These are phyloP conservation scores for Oenanthe oenanthe DNA, from an alignment of 2,113 vertebrate species.

Conservation along the genomic window DNA sequence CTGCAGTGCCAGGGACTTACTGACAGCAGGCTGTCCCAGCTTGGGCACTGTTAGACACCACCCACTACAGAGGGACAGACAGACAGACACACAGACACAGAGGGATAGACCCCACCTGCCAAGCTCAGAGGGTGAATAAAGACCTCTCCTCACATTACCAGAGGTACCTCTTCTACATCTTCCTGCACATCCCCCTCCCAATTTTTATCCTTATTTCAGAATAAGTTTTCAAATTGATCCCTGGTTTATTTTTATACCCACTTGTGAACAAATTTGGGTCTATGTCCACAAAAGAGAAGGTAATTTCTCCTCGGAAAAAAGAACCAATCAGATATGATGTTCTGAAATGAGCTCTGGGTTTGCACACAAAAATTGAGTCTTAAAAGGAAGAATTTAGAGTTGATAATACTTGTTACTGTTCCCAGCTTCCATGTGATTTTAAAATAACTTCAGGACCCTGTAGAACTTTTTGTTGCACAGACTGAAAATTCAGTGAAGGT, in stretches of 20 bases:
- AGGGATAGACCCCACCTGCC: neutral
- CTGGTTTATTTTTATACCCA: neutral
- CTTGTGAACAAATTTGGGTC: neutral
- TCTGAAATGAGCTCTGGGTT: neutral
- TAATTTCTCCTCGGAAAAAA: neutral
- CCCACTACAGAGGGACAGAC: neutral
- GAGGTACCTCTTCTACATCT: neutral
- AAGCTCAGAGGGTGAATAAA: neutral
- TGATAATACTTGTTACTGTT: neutral
- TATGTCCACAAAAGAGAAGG: neutral
- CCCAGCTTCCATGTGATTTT: neutral
- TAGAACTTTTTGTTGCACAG: neutral
- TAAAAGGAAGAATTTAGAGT: neutral
- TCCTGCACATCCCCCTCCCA: accelerated
- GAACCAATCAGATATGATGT: neutral
- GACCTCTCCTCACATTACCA: neutral
- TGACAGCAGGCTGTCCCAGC: neutral
- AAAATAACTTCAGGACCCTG: neutral
- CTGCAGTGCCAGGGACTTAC: neutral
- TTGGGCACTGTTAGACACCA: neutral
- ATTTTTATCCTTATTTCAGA: neutral
- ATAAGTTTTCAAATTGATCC: neutral
- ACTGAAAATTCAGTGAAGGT: neutral
- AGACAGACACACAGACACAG: neutral
- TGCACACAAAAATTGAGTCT: neutral